Evolutionary conservation across 2,888 invertebrate genomes (phyloP), one percentile per base, ranked within the genome.

Genomic region (Scrobipalpa atriplicella): DNA sequence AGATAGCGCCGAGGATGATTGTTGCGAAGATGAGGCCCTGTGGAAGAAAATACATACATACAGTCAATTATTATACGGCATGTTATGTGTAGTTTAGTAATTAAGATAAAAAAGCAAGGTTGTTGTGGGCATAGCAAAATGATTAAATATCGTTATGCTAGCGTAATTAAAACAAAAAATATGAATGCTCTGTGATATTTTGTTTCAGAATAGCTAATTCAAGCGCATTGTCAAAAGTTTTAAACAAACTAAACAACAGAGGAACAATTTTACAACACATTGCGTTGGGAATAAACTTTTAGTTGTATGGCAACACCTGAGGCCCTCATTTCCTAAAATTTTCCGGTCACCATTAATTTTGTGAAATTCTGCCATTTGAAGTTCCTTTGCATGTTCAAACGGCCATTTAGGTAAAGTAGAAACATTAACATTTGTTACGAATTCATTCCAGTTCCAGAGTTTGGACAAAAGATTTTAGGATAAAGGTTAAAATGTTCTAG

Each of bases 1-100:
- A 94, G 18, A 98, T 95, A 39, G 98, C 98, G 73, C 97, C 96
- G 67, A 97, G 94, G 81, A 98, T 98, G 85, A 98, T 98, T 74
- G 95, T 95, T 68, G 95, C 94, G 94, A 98, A 98, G 75, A 96
- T 93, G 79, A 96, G 94, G 68, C 95, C 63, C 63, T 63, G 63
- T 5, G 52, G 52, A 21, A 52, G 38, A 63, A 11, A 62, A 3
- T n/a, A 58, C 21, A 11, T 1, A 60, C 11, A 6, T 56, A 19
- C 0, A 21, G 19, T 54, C 16, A 6, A 41, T 8, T 41, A 2
- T 41, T 2, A 1, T 7, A 38, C 6, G 6, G 8, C 29, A 29
- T 29, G 29, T 29, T 29, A 29, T 29, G 5, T 29, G 29, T 29
- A 29, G 29, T 29, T 29, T 29, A 29, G 5, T 29, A 29, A 3